Evolutionary conservation across 2,797 vertebrate genomes (phyloP).

Genomic region (Myoxocephalus aenaeus): DNA sequence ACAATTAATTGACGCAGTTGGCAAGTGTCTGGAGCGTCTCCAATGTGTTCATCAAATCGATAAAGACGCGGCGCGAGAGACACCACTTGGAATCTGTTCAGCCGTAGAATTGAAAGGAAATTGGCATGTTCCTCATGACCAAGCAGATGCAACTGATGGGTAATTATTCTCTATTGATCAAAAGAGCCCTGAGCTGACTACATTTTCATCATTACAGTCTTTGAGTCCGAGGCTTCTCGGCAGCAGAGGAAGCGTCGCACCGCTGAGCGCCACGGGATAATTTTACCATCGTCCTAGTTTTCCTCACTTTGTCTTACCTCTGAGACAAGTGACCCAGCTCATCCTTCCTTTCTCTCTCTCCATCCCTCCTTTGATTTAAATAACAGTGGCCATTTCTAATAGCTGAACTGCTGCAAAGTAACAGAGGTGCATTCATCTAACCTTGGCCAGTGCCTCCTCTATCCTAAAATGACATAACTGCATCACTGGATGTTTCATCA

Average conservation of each 20-base stretch:
- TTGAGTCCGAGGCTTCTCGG: slow-evolving; percentile 29
- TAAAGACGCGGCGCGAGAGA: slow-evolving; percentile 30
- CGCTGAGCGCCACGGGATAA: slow-evolving; percentile 69
- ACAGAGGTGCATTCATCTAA: slow-evolving; percentile 29
- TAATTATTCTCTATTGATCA: slow-evolving; percentile 72
- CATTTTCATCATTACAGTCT: slow-evolving; percentile 36
- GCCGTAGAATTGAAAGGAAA: slow-evolving; percentile 53
- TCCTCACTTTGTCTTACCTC: slow-evolving; percentile 72
- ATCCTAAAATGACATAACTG: background rate
- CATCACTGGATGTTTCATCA: background rate
- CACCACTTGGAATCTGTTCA: slow-evolving; percentile 49
- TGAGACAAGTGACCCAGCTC: slow-evolving; percentile 84
- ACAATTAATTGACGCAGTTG: slow-evolving; percentile 26
- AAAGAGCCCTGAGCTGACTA: slow-evolving; percentile 26
- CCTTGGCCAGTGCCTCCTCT: slow-evolving; percentile 31
- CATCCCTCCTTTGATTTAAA: slow-evolving; percentile 36
- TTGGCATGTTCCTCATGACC: slow-evolving; percentile 46
- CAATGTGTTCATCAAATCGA: slow-evolving; percentile 42
- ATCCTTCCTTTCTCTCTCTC: slow-evolving; percentile 43
- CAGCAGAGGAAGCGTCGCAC: slow-evolving; percentile 26
- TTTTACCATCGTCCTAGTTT: slow-evolving; percentile 85
- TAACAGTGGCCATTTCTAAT: slow-evolving; percentile 33
- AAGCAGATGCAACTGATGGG: slow-evolving; percentile 47
- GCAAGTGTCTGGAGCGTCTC: slow-evolving; percentile 40
- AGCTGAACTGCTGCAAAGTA: slow-evolving; percentile 23